A percentile compares a stretch with the other conserved stretches of the same genome.
Conservation (phyloP, 1,140 invertebrate species). For the Mercenaria mercenaria region DNA sequence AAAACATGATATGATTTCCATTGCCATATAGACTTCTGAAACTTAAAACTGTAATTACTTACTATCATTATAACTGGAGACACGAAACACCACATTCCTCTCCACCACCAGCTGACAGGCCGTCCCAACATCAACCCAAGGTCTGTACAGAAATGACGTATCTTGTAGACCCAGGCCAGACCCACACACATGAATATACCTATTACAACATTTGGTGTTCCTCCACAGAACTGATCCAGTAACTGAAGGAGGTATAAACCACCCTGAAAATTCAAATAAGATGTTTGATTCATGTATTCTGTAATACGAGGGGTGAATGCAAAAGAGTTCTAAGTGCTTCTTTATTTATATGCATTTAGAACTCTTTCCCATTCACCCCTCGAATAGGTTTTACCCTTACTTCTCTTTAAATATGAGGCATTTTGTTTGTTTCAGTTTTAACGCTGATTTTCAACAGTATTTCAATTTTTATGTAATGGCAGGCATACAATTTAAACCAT, state of each 20-base stretch:
- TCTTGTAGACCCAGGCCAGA: conserved; percentile 92
- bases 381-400: background rate
- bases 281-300: too few relatives aligned
- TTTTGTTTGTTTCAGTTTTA: too few relatives aligned
- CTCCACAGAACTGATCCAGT: conserved; percentile 94
- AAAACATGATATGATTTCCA: too few relatives aligned
- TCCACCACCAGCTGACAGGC: conserved; percentile 88
- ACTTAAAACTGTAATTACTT: too few relatives aligned
- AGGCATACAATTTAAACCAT: too few relatives aligned
- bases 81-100: conserved; percentile 92
- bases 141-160: conserved; percentile 79
- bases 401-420: background rate
- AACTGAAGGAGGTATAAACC: conserved; percentile 94
- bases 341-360: too few relatives aligned
- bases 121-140: conserved; percentile 83
- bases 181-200: conserved; percentile 90
- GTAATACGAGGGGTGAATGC: too few relatives aligned
- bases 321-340: too few relatives aligned
- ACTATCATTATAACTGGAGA: conserved; percentile 92
- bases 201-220: conserved; percentile 94
- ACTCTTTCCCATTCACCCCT: too few relatives aligned
- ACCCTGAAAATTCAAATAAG: conserved; percentile 83
- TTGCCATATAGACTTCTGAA: too few relatives aligned
- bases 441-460: too few relatives aligned
- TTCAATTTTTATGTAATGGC: too few relatives aligned